Evolutionary conservation across 2,113 vertebrate species (phyloP).

Genomic region (Hypanus sabinus): DNA sequence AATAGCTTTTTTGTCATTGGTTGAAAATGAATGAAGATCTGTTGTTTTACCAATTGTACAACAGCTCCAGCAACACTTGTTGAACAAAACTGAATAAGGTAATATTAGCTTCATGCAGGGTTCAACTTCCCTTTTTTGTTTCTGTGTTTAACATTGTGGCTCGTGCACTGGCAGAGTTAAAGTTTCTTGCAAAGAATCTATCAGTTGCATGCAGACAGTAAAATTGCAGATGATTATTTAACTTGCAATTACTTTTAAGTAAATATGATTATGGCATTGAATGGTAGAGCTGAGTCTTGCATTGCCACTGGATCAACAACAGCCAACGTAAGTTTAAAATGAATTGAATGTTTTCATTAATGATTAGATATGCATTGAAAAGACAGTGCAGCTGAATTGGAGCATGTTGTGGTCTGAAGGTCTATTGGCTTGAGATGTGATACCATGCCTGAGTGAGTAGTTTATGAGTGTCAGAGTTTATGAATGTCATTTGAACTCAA

Average conservation of each 20-base stretch:
- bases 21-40: constrained; percentile 23
- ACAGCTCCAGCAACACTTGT: not conserved
- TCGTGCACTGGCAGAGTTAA: not conserved
- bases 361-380: not conserved
- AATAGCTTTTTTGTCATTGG: constrained; percentile 17
- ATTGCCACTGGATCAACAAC: not conserved
- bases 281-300: not conserved
- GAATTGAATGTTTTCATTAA: not conserved
- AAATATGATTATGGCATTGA: not conserved
- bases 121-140: not conserved
- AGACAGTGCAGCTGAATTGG: not conserved
- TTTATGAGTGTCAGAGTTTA: not conserved
- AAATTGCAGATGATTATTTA: not conserved
- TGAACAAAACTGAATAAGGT: constrained; percentile 32
- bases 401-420: not conserved
- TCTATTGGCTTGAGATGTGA: not conserved
- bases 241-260: constrained; percentile 1
- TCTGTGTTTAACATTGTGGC: constrained; percentile 1
- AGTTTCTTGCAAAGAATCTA: not conserved
- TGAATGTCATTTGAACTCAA: not conserved
- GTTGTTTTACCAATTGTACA: constrained; percentile 10
- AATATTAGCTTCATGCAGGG: not conserved
- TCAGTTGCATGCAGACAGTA: not conserved
- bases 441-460: not conserved
- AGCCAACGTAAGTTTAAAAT: constrained; percentile 2